Evolutionary conservation across 2,113 vertebrate species (phyloP).

Genomic region (Heterochromis multidens): DNA sequence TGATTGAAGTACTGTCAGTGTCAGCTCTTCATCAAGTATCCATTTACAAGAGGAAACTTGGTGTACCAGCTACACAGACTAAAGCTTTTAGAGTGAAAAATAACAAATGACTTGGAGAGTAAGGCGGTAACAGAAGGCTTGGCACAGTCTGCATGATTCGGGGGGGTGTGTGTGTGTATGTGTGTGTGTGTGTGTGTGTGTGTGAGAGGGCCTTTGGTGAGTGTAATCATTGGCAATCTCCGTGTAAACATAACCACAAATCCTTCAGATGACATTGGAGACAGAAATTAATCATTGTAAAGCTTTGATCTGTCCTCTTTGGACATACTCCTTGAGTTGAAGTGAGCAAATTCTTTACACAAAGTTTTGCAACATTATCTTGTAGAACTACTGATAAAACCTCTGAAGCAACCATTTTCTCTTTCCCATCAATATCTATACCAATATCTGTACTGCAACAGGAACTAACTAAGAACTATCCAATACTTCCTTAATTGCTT

Average conservation of each 20-base stretch:
- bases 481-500: background rate
- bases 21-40: constrained; percentile 6
- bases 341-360: background rate
- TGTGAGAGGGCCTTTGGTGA: background rate
- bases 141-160: background rate
- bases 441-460: background rate
- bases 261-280: background rate
- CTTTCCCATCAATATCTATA: background rate
- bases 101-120: background rate
- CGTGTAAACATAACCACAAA: background rate
- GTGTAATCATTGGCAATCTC: constrained; percentile 20
- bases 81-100: background rate
- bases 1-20: background rate
- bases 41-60: background rate
- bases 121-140: constrained; percentile 19
- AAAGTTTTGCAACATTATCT: background rate
- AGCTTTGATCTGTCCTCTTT: background rate
- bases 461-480: background rate
- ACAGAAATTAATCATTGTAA: background rate
- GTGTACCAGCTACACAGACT: background rate
- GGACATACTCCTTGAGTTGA: background rate
- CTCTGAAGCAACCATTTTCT: background rate
- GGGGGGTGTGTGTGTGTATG: no score
- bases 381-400: background rate
- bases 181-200: no score